These are phyloP conservation scores for Pygoscelis adeliae DNA, from an alignment of 2,113 vertebrate species.

Conservation along the genomic window DNA sequence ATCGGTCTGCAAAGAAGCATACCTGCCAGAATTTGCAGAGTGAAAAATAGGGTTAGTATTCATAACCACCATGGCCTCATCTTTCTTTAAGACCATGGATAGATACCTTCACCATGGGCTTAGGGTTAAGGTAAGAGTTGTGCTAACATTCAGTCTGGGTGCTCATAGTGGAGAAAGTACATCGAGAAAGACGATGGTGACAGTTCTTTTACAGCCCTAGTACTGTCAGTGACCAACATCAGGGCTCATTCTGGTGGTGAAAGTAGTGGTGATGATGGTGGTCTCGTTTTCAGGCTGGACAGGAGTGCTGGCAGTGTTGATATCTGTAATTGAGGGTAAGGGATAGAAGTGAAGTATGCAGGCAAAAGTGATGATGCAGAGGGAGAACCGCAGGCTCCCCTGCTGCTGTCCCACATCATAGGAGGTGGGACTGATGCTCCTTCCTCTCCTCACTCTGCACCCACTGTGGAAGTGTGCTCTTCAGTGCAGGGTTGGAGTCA, in stretches of 20 bases:
- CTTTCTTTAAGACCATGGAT: neutral
- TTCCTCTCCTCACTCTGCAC: neutral
- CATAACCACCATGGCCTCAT: neutral
- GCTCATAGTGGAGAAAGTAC: neutral
- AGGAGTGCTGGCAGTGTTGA: neutral
- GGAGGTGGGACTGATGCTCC: neutral
- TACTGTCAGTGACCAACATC: neutral
- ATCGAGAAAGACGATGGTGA: accelerated
- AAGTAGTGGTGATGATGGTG: neutral
- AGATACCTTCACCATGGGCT: neutral
- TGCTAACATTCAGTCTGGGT: neutral
- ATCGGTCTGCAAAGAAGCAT: neutral
- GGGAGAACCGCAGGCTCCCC: neutral
- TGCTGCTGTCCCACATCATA: neutral
- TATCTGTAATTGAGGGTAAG: neutral
- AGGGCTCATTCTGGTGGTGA: neutral
- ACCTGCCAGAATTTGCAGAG: neutral
- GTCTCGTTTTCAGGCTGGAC: neutral
- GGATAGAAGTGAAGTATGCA: neutral
- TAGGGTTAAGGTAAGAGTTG: neutral
- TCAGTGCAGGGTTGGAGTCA: neutral
- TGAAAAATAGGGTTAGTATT: neutral
- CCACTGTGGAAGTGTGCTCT: neutral
- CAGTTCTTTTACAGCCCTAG: neutral
- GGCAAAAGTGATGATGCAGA: neutral